Percentiles rank a stretch among this genome's conserved stretches.
Conservation (phyloP, 2,113 vertebrate species). For the Sturnus vulgaris region DNA sequence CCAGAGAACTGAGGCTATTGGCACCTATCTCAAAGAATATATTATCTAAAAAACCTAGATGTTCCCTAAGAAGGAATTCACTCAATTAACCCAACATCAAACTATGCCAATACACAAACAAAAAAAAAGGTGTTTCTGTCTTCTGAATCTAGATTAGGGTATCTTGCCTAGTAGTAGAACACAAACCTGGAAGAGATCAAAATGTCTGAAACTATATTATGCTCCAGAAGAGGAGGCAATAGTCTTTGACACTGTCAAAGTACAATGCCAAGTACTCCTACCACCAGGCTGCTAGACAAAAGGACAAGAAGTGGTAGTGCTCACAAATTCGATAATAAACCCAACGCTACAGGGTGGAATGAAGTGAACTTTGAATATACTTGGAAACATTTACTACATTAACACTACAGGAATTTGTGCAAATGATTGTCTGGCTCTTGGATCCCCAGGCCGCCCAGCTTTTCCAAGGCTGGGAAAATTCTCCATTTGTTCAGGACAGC, state of each 20-base stretch:
- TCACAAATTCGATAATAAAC: rapidly evolving
- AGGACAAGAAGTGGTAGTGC: neutral
- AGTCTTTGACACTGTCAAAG: neutral
- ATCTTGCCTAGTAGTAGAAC: neutral
- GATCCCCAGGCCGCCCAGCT: neutral
- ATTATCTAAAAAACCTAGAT: neutral
- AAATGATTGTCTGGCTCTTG: neutral
- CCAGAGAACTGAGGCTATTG: neutral
- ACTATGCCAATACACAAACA: neutral
- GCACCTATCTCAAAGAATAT: neutral
- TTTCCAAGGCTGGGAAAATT: neutral
- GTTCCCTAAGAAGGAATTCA: neutral
- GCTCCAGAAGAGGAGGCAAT: neutral
- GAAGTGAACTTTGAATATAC: neutral
- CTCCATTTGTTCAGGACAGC: neutral
- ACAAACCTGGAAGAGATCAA: neutral
- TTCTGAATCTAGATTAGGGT: neutral
- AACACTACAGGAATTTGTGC: neutral
- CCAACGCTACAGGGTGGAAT: rapidly evolving
- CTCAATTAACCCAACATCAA: neutral
- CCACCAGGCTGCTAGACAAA: neutral
- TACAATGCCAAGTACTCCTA: neutral
- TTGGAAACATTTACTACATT: neutral
- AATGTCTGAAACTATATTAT: neutral
- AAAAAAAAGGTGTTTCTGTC: neutral